These are phyloP conservation scores for Contarinia nasturtii DNA, from an alignment of 1,140 invertebrate genomes.

Conservation along the genomic window DNA sequence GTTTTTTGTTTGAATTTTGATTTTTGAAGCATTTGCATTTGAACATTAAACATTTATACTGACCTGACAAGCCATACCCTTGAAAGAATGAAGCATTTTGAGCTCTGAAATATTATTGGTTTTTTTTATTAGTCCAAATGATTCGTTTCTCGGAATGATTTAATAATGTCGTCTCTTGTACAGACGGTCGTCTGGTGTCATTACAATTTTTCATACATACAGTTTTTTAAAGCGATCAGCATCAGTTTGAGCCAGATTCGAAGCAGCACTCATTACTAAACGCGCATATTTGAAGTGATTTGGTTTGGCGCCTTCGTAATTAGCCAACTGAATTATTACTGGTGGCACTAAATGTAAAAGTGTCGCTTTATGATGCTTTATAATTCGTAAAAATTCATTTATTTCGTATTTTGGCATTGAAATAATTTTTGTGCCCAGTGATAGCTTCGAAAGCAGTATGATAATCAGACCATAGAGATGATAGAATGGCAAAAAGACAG, in stretches of 20 bases:
- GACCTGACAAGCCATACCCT: conserved; percentile 41
- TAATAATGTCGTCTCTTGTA: background rate
- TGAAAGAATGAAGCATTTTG: conserved; percentile 13
- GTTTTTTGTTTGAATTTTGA: no score
- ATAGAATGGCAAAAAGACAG: conserved; percentile 58
- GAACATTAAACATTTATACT: no score
- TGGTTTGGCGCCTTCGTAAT: background rate
- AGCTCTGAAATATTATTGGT: conserved; percentile 3
- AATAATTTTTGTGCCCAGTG: conserved; percentile 40
- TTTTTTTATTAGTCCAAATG: no score
- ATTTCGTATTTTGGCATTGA: conserved; percentile 56
- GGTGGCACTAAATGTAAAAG: conserved; percentile 37
- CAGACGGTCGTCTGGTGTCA: background rate
- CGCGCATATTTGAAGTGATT: background rate
- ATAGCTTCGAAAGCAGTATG: conserved; percentile 32
- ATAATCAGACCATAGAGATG: conserved; percentile 62
- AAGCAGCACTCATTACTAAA: conserved; percentile 25
- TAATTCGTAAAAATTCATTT: conserved; percentile 32
- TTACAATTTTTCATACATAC: background rate
- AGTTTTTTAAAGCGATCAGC: conserved; percentile 33
- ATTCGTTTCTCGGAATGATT: no score
- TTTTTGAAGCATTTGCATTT: no score
- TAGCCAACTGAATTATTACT: conserved; percentile 13
- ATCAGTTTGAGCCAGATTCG: conserved; percentile 39
- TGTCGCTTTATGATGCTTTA: conserved; percentile 34